A percentile compares a stretch with the other conserved stretches of the same genome.
Conservation (phyloP, 2,113 vertebrate species). For the Pseudois nayaur region DNA sequence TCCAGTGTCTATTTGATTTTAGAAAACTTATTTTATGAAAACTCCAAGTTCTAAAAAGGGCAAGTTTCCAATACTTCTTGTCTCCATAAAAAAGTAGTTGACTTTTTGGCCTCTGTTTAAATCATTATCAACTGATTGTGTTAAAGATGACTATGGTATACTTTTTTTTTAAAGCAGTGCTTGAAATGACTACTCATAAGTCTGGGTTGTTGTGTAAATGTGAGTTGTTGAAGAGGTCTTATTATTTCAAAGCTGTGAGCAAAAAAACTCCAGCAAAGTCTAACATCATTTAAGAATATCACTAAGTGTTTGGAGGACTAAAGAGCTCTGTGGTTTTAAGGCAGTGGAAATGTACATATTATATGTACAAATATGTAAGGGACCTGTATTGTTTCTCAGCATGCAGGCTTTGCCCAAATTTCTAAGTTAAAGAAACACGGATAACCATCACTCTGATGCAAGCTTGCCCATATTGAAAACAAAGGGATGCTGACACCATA, state of each 20-base stretch:
- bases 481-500: neutral
- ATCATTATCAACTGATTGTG: neutral
- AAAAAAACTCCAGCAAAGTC: neutral
- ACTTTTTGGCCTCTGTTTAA: neutral
- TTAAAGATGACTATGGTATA: neutral
- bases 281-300: neutral
- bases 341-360: neutral
- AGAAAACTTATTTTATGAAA: slow-evolving; percentile 30
- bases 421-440: neutral
- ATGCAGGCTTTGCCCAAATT: neutral
- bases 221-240: neutral
- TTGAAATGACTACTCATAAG: neutral
- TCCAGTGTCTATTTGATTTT: neutral
- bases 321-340: neutral
- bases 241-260: neutral
- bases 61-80: neutral
- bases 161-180: neutral
- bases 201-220: neutral
- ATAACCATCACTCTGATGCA: neutral
- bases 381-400: neutral
- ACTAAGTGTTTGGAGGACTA: neutral
- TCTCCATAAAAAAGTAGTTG: neutral
- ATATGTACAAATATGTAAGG: neutral
- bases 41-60: neutral
- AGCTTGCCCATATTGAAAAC: neutral